Evolutionary conservation across 2,113 vertebrate genomes (phyloP).

Genomic region (Spea multiplicata): DNA sequence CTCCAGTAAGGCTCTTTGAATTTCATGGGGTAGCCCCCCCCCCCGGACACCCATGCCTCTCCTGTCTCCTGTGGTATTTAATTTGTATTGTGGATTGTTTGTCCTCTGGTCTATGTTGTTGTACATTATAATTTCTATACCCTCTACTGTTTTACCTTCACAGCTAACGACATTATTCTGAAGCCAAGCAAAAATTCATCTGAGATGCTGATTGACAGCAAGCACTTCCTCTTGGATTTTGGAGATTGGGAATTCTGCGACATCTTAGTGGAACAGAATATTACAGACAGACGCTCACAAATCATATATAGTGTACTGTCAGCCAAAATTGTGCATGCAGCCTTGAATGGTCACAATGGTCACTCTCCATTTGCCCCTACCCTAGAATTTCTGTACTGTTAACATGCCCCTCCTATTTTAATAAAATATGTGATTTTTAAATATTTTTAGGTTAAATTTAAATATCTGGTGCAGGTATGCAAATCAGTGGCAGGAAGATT

Average conservation of each 20-base stretch:
- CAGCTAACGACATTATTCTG: constrained; percentile 51
- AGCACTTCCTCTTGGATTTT: constrained; percentile 43
- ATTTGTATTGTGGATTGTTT: neutral
- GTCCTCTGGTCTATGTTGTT: neutral
- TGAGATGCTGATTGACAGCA: constrained; percentile 30
- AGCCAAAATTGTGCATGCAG: neutral
- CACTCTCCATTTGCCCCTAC: too few species aligned
- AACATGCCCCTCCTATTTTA: too few species aligned
- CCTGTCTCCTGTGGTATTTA: neutral
- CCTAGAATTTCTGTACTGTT: too few species aligned
- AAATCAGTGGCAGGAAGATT: too few species aligned
- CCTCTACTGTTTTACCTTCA: neutral
- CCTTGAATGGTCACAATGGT: too few species aligned
- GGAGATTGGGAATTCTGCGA: constrained; percentile 60
- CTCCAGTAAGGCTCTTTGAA: neutral
- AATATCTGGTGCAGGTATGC: too few species aligned
- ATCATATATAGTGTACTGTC: constrained; percentile 10
- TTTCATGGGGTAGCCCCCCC: neutral
- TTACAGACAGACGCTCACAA: neutral
- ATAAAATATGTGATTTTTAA: too few species aligned
- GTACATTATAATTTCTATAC: neutral
- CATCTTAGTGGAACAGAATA: neutral
- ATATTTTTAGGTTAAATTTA: too few species aligned
- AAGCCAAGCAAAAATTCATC: neutral
- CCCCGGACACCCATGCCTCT: neutral